Percentiles rank a stretch among this genome's conserved stretches.
phyloP scores from a whole-genome alignment of 2,113 vertebrate genomes.

The Barbus barbus region DNA sequence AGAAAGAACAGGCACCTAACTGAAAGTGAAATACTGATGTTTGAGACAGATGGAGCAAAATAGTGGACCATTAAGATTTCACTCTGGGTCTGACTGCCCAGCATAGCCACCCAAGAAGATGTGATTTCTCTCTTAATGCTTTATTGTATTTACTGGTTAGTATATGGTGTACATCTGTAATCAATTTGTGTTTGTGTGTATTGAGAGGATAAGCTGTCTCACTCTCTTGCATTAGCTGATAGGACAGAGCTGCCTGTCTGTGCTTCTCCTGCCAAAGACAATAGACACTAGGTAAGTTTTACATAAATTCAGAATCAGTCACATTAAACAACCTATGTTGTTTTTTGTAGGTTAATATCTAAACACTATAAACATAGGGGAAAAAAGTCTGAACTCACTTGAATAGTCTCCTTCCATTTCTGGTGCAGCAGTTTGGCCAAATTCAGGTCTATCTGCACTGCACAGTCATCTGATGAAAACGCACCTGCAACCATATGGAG shows the following conservation, averaged over 20 bases:
- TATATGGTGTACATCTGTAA: too few species aligned
- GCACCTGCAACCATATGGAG: slow-evolving; percentile 70
- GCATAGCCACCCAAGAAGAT: too few species aligned
- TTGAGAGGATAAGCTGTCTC: slow-evolving; percentile 55
- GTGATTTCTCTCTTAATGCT: too few species aligned
- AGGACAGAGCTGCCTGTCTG: slow-evolving; percentile 81
- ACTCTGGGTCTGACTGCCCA: too few species aligned
- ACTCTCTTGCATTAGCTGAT: slow-evolving; percentile 80
- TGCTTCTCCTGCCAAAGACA: slow-evolving; percentile 82
- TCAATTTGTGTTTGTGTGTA: background rate
- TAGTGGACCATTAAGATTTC: too few species aligned
- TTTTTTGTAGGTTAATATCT: background rate
- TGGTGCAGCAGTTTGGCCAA: slow-evolving; percentile 92
- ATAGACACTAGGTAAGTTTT: background rate
- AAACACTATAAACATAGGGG: background rate
- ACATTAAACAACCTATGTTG: background rate
- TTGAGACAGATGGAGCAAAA: too few species aligned
- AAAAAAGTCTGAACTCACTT: slow-evolving; percentile 72
- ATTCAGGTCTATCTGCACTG: slow-evolving; percentile 91
- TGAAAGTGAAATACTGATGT: too few species aligned
- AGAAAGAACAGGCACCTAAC: too few species aligned
- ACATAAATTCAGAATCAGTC: background rate
- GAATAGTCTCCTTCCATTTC: slow-evolving; percentile 94
- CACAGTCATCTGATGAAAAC: slow-evolving; percentile 86
- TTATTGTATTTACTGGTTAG: too few species aligned